Evolutionary conservation across 2,797 vertebrate species (phyloP).

Genomic region (Hydrolagus colliei): DNA sequence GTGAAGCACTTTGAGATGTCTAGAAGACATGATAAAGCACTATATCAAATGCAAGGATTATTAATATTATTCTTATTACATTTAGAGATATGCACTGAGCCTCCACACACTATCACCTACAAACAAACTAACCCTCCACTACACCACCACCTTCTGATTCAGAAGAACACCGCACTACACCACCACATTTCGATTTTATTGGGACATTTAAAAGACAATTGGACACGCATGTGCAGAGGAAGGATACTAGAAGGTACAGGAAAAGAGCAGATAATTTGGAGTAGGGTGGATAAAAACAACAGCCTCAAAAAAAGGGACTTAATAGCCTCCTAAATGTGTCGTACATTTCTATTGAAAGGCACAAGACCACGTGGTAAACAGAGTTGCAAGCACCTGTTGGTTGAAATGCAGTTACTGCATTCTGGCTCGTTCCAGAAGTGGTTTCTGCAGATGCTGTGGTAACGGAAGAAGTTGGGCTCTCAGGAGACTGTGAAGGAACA

Average conservation of each 20-base stretch:
- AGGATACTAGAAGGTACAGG: too few relatives aligned
- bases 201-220: too few relatives aligned
- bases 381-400: constrained; percentile 56
- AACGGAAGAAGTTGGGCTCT: constrained; percentile 48
- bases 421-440: constrained; percentile 36
- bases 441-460: constrained; percentile 43
- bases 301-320: too few relatives aligned
- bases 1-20: too few relatives aligned
- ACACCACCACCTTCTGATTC: background rate
- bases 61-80: too few relatives aligned
- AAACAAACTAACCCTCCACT: background rate
- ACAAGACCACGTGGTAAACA: background rate
- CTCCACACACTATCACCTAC: background rate
- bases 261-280: too few relatives aligned
- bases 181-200: too few relatives aligned
- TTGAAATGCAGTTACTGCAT: constrained; percentile 44
- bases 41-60: too few relatives aligned
- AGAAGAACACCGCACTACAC: background rate
- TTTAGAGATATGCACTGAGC: background rate
- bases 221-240: too few relatives aligned
- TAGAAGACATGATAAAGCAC: too few relatives aligned
- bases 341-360: background rate
- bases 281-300: too few relatives aligned
- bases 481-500: constrained; percentile 49
- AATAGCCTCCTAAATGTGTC: too few relatives aligned